These are phyloP conservation scores for Cherax destructor DNA, from an alignment of 1,140 invertebrate genomes.

Conservation along the genomic window DNA sequence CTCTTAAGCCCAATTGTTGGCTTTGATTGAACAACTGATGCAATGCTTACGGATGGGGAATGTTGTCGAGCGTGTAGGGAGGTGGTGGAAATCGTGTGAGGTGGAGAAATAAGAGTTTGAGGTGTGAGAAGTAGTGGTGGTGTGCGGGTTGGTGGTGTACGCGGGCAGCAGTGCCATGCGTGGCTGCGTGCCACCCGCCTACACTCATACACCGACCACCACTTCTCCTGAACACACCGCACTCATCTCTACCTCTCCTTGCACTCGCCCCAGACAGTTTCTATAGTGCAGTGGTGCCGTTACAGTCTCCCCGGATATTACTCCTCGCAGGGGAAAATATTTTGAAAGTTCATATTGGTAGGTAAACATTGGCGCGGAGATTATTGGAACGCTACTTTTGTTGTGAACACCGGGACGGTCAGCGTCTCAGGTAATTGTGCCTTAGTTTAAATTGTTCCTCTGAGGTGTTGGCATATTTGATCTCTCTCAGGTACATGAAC, in stretches of 20 bases:
- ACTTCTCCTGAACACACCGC: constrained; percentile 40
- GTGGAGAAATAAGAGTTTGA: not conserved
- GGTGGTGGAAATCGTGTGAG: not conserved
- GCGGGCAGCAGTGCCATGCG: constrained; percentile 63
- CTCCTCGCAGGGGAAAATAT: too few relatives aligned
- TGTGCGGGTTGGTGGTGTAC: constrained; percentile 31
- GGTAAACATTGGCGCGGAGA: constrained; percentile 36
- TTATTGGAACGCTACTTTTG: constrained; percentile 16
- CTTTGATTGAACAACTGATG: too few relatives aligned
- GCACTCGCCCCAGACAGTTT: not conserved
- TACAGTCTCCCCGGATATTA: too few relatives aligned
- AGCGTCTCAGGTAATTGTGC: constrained; percentile 52
- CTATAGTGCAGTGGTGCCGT: constrained; percentile 6
- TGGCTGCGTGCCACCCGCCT: constrained; percentile 64
- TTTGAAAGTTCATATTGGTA: too few relatives aligned
- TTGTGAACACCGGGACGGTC: constrained; percentile 47
- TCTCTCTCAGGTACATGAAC: not conserved
- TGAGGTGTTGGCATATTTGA: not conserved
- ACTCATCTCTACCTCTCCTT: constrained; percentile 33
- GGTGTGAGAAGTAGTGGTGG: not conserved
- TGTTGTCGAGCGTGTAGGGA: not conserved
- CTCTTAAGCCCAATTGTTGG: not conserved
- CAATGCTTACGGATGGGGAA: not conserved
- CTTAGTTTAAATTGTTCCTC: not conserved
- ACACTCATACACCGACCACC: constrained; percentile 41